Evolutionary conservation across 2,797 vertebrate genomes (phyloP), one percentile per base, ranked within the genome.

Genomic region (Setipinna tenuifilis): DNA sequence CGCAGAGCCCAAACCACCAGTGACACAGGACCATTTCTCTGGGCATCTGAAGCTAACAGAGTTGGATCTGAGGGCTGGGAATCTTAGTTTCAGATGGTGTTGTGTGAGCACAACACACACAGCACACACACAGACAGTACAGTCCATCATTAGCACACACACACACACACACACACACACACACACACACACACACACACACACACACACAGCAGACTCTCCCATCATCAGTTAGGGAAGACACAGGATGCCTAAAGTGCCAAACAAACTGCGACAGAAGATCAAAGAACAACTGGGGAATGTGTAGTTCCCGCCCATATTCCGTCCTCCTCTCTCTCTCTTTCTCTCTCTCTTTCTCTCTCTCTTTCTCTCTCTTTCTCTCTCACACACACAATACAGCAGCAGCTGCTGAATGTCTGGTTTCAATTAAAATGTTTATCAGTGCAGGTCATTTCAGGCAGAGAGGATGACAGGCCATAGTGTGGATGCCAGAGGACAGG

Each of bases 341-440:
- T 59, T 21, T 3, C 19, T 19, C 19, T 59, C 59, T 1, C 59
- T 62, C 59, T 62, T 21, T n/a, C 21, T 62, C 7, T 7, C 21
- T 62, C 59, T 62, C 6, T 62, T 5, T 62, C 59, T 62, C 59
- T 25, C 21, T 62, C 59, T 23, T 7, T 62, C 58, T 21, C 58
- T 21, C 58, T 21, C 44, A 6, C 21, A 25, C 44, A n/a, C 61
- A 44, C 59, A 44, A 44, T 23, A 16, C 61, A 10, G n/a, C 44
- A 10, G 80, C 81, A 65, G 81, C 23, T 87, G 46, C 71, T 65
- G 83, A 75, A 9, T 54, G 16, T 90, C 89, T 92, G 90, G 84
- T 90, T 90, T 84, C 35, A 85, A 83, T 92, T 91, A 85, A 87
- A 82, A 59, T 83, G 80, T 90, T 86, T 86, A 88, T 89, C 82